These are phyloP conservation scores for Deroptyus accipitrinus DNA, from an alignment of 2,113 vertebrate species.

Conservation along the genomic window DNA sequence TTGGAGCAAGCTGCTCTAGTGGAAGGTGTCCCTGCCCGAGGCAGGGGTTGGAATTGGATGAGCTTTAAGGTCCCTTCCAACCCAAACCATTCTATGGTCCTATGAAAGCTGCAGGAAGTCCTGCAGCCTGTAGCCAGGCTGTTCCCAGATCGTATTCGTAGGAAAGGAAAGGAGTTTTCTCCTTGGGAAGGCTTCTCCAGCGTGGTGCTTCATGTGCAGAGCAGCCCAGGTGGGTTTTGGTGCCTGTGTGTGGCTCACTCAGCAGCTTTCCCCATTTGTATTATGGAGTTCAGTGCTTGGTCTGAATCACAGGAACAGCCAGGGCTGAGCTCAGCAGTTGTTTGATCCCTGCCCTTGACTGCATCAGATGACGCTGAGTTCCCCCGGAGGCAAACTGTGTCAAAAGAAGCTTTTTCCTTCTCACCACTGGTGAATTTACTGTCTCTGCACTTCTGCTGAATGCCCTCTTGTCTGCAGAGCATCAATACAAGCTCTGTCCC, in stretches of 20 bases:
- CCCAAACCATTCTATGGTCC: neutral
- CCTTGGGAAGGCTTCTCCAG: neutral
- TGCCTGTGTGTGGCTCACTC: neutral
- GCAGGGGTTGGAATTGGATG: neutral
- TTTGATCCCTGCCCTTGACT: constrained; percentile 19
- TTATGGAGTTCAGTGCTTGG: neutral
- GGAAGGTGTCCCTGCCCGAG: neutral
- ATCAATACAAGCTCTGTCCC: constrained; percentile 34
- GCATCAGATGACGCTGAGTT: neutral
- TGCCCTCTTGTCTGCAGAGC: neutral
- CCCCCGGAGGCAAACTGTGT: neutral
- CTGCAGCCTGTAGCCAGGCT: neutral
- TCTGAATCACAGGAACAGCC: neutral
- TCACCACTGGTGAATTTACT: constrained; percentile 4
- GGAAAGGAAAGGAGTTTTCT: neutral
- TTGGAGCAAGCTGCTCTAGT: too few species aligned
- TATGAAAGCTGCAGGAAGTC: neutral
- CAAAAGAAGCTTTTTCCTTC: neutral
- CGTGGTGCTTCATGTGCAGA: neutral
- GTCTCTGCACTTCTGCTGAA: constrained; percentile 7
- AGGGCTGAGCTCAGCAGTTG: neutral
- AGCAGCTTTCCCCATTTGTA: neutral
- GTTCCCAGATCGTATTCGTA: neutral
- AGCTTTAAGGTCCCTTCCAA: neutral
- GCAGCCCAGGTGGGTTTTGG: neutral